Evolutionary conservation across 1,140 invertebrate species (phyloP).

Genomic region (Mamestra configurata): DNA sequence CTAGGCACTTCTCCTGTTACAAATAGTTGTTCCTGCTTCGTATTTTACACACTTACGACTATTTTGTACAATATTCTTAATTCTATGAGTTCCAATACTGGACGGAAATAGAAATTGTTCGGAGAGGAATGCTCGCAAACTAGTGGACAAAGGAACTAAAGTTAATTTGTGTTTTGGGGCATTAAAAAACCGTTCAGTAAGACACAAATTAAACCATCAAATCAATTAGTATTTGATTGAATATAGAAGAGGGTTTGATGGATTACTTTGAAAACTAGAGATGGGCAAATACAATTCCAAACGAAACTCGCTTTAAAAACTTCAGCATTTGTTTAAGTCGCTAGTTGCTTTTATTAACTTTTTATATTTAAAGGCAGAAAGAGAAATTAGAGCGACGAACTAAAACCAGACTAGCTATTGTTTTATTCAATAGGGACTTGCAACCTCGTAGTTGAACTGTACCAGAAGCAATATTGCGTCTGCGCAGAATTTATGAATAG

Average conservation of each 20-base stretch:
- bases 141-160: slow-evolving; percentile 17
- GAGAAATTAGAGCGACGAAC: slow-evolving; percentile 48
- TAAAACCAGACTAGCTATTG: slow-evolving; percentile 47
- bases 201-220: no score
- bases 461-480: slow-evolving; percentile 45
- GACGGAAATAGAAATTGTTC: slow-evolving; percentile 45
- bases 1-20: slow-evolving; percentile 60
- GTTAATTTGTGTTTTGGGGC: no score
- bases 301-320: neutral
- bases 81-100: slow-evolving; percentile 47
- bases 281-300: neutral
- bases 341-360: slow-evolving; percentile 5
- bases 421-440: slow-evolving; percentile 47
- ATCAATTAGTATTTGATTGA: no score
- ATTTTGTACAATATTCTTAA: slow-evolving; percentile 59
- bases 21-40: slow-evolving; percentile 52
- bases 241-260: no score
- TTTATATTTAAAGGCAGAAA: slow-evolving; percentile 34
- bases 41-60: slow-evolving; percentile 56
- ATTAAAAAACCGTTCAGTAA: no score
- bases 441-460: slow-evolving; percentile 37
- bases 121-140: neutral
- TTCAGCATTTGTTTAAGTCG: neutral
- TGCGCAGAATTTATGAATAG: slow-evolving; percentile 49
- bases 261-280: neutral